Evolutionary conservation across 2,113 vertebrate species (phyloP).

Genomic region (Rhabdornis inornatus): DNA sequence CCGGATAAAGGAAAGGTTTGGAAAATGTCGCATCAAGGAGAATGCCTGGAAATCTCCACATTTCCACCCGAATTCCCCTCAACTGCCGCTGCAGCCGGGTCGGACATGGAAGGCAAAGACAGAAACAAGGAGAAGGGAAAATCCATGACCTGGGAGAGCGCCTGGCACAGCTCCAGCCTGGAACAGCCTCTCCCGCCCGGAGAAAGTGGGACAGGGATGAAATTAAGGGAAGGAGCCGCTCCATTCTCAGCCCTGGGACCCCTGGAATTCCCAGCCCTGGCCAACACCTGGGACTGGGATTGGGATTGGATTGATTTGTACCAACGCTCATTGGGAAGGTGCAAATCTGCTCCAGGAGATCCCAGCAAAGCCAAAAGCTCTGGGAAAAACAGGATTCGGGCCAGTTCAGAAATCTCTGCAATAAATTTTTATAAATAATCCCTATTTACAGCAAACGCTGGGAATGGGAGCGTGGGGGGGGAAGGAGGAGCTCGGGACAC

Average conservation of each 20-base stretch:
- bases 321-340: not conserved
- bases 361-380: not conserved
- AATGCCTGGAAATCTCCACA: not conserved
- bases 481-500: not conserved
- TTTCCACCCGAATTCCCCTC: not conserved
- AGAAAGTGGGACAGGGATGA: not conserved
- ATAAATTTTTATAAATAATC: not conserved
- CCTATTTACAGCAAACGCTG: not conserved
- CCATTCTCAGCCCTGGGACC: too few relatives aligned
- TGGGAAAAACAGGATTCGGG: not conserved
- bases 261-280: not conserved
- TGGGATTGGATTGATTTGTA: not conserved
- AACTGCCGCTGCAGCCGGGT: not conserved
- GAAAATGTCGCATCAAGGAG: not conserved
- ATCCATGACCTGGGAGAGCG: rapidly evolving
- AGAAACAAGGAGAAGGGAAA: not conserved
- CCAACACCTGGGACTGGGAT: not conserved
- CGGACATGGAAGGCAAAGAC: not conserved
- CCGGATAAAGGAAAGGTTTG: not conserved
- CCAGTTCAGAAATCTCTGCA: not conserved
- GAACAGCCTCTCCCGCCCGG: not conserved
- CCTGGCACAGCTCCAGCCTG: not conserved
- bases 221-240: rapidly evolving
- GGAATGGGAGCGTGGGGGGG: not conserved
- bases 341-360: not conserved